Base-by-base conservation (phyloP, 2,888 invertebrate species). In the Diarsia dahlii region DNA sequence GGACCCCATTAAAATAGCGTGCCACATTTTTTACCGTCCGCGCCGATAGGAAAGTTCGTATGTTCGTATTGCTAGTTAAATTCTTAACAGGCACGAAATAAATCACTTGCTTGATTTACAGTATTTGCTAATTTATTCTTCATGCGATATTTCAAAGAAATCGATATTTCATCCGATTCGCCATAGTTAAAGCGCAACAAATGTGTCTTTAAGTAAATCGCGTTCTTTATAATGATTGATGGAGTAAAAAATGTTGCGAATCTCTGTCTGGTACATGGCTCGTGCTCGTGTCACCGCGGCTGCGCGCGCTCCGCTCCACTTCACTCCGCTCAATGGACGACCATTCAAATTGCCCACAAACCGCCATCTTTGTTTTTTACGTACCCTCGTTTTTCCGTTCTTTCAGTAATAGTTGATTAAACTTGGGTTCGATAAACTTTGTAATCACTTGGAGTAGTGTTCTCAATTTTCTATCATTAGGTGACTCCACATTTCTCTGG, bases 271-370 rank as follows among this genome's bases (percentile, higher is more conserved):
- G 76, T 85, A 76, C 86, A 81, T 91, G 94, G 95, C 96, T 94
- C 95, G 95, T 95, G 96, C 96, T 94, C 95, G 95, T 95, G 96
- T 93, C 94, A 92, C 90, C 89, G 91, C 90, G 88, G 85, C 88
- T 86, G 89, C 87, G 87, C 90, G 88, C 90, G 90, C 89, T 88
- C 88, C 93, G 94, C 94, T 94, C 92, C 92, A 94, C 90, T 94
- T 94, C 92, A 89, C 93, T 89, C 87, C 86, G 84, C 89, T 95
- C 92, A 94, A 94, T 95, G 93, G 89, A 90, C 87, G 85, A 90
- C 89, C 91, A 93, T 93, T 93, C 91, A 94, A 95, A 95, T 95
- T 91, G 90, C 89, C 90, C 90, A 81, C 91, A 89, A 89, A 90
- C 89, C 88, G 89, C 91, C 91, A 93, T 92, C 91, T 92, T 85